These are phyloP conservation scores for Drosophila meridionalis DNA, from an alignment of 2,888 invertebrate species.

Conservation along the genomic window DNA sequence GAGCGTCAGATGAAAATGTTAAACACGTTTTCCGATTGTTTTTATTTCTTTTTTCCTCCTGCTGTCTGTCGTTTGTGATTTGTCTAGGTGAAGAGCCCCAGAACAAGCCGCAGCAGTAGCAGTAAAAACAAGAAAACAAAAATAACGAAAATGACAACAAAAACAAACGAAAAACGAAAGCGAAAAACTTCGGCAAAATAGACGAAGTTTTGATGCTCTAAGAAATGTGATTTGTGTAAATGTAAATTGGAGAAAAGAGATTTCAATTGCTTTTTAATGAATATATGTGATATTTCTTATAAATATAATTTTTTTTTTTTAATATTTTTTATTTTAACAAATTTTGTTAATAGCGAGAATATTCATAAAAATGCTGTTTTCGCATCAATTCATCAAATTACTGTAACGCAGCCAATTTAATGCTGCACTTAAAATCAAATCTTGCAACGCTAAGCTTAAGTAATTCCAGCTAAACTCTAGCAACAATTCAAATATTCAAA, in stretches of 20 bases:
- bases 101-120: slow-evolving; percentile 48
- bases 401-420: background rate
- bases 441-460: background rate
- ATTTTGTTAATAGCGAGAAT: background rate
- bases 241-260: background rate
- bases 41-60: slow-evolving; percentile 13
- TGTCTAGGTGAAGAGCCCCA: slow-evolving; percentile 50
- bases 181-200: slow-evolving; percentile 21
- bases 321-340: background rate
- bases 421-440: background rate
- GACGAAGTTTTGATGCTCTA: slow-evolving; percentile 15
- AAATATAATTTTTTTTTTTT: too few species aligned
- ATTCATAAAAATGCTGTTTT: background rate
- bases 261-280: background rate
- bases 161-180: background rate
- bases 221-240: background rate
- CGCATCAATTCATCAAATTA: background rate
- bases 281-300: background rate
- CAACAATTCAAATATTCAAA: background rate
- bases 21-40: slow-evolving; percentile 66
- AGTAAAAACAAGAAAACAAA: slow-evolving; percentile 18
- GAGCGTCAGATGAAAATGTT: slow-evolving; percentile 69
- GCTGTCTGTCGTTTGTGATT: slow-evolving; percentile 60
- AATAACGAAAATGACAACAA: slow-evolving; percentile 14
- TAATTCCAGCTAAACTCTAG: background rate